Percentiles rank a stretch among this genome's conserved stretches.
These are phyloP conservation scores for Caenorhabditis macrosperma DNA, from an alignment of 2,888 invertebrate species.

Conservation along the genomic window DNA sequence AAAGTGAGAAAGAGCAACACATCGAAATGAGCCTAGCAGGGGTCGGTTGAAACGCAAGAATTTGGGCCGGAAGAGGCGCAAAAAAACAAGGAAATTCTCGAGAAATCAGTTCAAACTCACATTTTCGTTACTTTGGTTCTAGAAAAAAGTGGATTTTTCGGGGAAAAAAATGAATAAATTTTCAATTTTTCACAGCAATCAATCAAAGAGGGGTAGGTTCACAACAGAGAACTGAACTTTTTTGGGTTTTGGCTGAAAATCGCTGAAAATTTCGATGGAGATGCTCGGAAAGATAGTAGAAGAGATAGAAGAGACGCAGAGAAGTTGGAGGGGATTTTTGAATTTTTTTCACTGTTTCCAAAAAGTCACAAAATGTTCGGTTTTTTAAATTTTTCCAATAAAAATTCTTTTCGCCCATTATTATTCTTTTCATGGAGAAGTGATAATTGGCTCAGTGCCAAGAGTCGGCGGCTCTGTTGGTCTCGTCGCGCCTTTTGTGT, in stretches of 20 bases:
- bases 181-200: conserved; percentile 38
- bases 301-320: conserved; percentile 14
- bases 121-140: conserved; percentile 62
- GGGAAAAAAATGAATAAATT: conserved; percentile 1
- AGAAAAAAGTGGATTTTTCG: conserved; percentile 28
- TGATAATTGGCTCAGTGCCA: too few relatives aligned
- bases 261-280: background rate
- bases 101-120: conserved; percentile 43
- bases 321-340: conserved; percentile 28
- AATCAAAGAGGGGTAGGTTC: conserved; percentile 12
- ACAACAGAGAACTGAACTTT: conserved; percentile 33
- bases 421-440: too few relatives aligned
- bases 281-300: background rate
- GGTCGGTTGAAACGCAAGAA: too few relatives aligned
- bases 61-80: too few relatives aligned
- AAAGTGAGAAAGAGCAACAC: background rate
- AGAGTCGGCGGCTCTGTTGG: too few relatives aligned
- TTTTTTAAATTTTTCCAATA: background rate
- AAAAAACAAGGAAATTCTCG: conserved; percentile 2
- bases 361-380: background rate
- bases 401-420: too few relatives aligned
- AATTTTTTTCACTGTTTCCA: background rate
- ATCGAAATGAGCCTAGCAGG: conserved; percentile 23
- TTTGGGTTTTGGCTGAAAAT: background rate
- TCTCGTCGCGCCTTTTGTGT: too few relatives aligned